Percentiles rank a stretch among this genome's conserved stretches.
Conservation (phyloP, 2,113 vertebrate species). For the Antennarius striatus region DNA sequence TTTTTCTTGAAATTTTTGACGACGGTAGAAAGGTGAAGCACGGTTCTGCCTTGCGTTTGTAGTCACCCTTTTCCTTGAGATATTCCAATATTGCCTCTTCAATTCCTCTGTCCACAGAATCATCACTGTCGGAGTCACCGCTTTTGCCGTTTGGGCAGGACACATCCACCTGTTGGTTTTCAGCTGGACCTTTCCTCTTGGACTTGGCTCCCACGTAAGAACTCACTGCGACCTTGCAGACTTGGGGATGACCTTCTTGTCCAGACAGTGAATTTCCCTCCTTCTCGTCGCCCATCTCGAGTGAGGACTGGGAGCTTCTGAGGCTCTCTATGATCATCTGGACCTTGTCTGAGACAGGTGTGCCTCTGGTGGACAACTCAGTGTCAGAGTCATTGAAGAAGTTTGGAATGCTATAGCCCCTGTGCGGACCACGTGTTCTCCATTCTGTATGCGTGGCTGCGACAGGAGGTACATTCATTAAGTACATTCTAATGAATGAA, state of each 20-base stretch:
- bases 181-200: conserved; percentile 48
- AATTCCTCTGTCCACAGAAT: conserved; percentile 92
- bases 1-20: conserved; percentile 62
- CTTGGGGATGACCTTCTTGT: conserved; percentile 59
- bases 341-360: conserved; percentile 85
- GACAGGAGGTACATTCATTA: conserved; percentile 91
- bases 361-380: conserved; percentile 73
- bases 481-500: conserved; percentile 90
- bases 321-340: conserved; percentile 93
- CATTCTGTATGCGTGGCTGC: conserved; percentile 89
- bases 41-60: conserved; percentile 72
- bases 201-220: conserved; percentile 48
- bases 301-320: conserved; percentile 83
- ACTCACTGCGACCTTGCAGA: conserved; percentile 48
- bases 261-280: conserved; percentile 64
- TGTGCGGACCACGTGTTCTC: conserved; percentile 84
- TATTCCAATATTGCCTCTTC: conserved; percentile 97
- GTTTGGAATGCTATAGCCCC: conserved; percentile 84
- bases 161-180: conserved; percentile 29
- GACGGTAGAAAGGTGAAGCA: conserved; percentile 38
- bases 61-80: conserved; percentile 86
- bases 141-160: conserved; percentile 57
- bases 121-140: conserved; percentile 89
- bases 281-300: conserved; percentile 85
- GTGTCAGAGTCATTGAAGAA: conserved; percentile 86